phyloP scores from a whole-genome alignment of 2,888 invertebrate genomes.

The Bimastos eiseni region DNA sequence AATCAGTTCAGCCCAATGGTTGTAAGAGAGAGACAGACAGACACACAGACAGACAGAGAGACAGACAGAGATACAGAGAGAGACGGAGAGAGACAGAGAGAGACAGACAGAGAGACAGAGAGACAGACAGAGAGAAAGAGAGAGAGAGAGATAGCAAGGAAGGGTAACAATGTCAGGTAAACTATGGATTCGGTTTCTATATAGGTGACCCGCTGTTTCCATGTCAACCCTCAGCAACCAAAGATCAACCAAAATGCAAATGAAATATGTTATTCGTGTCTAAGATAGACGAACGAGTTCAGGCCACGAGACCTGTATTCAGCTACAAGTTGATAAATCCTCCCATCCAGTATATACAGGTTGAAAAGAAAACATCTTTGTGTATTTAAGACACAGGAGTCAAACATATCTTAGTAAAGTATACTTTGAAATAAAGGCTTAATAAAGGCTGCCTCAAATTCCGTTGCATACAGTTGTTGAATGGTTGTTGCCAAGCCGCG shows the following conservation, averaged over 20 bases:
- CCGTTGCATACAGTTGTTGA: not conserved
- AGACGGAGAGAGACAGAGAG: too few relatives aligned
- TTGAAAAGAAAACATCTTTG: not conserved
- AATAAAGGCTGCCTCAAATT: not conserved
- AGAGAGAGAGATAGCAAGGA: not conserved
- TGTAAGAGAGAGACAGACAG: too few relatives aligned
- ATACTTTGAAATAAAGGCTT: not conserved
- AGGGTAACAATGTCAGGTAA: not conserved
- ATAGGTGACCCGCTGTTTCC: slow-evolving; percentile 8
- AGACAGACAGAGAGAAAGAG: not conserved
- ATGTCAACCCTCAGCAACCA: not conserved
- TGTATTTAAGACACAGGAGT: not conserved
- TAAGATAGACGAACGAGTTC: not conserved
- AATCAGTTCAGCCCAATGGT: too few relatives aligned
- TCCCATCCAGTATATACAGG: not conserved
- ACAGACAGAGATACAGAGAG: too few relatives aligned
- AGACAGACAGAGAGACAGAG: too few relatives aligned
- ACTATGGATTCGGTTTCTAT: not conserved
- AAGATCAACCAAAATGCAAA: not conserved
- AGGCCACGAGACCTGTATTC: not conserved
- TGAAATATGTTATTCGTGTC: not conserved
- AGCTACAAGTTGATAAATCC: not conserved
- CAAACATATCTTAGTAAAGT: slow-evolving; percentile 5
- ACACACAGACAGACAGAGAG: too few relatives aligned
- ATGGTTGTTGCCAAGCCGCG: not conserved